Percentiles rank a stretch among this genome's conserved stretches.
phyloP scores from a whole-genome alignment of 2,113 vertebrate species.

The Hylia prasina region DNA sequence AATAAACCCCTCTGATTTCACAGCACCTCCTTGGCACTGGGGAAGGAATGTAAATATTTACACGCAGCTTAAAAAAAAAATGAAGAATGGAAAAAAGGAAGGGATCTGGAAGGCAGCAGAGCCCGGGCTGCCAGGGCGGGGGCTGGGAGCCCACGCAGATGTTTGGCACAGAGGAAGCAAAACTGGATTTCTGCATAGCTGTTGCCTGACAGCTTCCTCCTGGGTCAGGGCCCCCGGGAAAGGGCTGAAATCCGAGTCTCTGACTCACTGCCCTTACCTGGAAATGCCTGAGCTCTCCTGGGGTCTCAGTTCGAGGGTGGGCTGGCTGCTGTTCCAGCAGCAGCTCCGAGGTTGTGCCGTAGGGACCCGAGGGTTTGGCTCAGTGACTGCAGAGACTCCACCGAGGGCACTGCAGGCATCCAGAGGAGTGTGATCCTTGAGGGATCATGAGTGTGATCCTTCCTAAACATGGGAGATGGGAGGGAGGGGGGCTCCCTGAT shows the following conservation, averaged over 20 bases:
- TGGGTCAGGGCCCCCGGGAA: background rate
- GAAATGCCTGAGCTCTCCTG: background rate
- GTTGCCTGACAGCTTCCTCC: slow-evolving; percentile 10
- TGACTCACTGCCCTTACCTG: background rate
- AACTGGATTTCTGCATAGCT: background rate
- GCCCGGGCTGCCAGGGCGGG: background rate
- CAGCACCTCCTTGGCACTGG: background rate
- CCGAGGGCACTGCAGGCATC: background rate
- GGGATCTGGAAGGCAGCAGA: background rate
- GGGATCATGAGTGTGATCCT: accelerated
- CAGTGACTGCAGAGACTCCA: accelerated
- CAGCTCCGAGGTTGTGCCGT: background rate
- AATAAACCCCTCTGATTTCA: background rate
- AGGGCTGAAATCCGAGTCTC: background rate
- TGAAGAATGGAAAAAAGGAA: background rate
- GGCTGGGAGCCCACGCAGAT: background rate
- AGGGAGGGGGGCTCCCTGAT: background rate
- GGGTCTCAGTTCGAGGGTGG: background rate
- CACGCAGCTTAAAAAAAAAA: background rate
- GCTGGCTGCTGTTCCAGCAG: background rate
- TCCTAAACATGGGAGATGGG: accelerated
- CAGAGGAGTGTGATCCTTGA: background rate
- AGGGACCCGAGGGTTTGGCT: accelerated
- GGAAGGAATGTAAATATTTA: background rate
- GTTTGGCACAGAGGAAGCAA: background rate